Base-by-base conservation (phyloP, 2,888 invertebrate species). In the Stenodera caucasica region DNA sequence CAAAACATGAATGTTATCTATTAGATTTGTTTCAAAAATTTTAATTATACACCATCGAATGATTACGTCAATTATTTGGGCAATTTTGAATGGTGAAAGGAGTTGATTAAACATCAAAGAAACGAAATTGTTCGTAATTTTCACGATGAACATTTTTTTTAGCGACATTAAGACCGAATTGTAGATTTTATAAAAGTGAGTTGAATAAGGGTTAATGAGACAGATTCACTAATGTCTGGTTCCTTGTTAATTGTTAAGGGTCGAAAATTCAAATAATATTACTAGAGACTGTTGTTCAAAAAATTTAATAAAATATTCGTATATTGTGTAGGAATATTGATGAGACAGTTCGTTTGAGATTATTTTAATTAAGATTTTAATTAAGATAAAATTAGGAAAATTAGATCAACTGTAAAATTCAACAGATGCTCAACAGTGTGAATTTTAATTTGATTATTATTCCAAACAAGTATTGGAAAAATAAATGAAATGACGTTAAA, bases 351-450 rank as follows among this genome's bases (percentile, higher is more conserved):
- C 7, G 7, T 7, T 5, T 6, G 7, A 32, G 18, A 32, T 33
- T 21, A n/a, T 53, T 57, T 23, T 23, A 53, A 49, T 53, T 53
- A 49, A 58, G 54, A 59, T 59, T 59, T 55, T 55, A 59, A 59
- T 59, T 59, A 55, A 55, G 59, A 59, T 51, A 45, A n/a, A n/a
- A n/a, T 49, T 49, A 15, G 5, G 29, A 33, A 40, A 60, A 52
- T 55, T 50, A 33, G 49, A 40, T 53, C 12, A 15, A n/a, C 21
- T n/a, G 35, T 57, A 26, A 26, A 52, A 21, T 37, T 57, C 26
- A 21, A 3, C 55, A 29, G 18, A 55, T 15, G 40, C 30, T 45
- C 14, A 49, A 52, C 40, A 15, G 26, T 7, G 18, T n/a, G n/a
- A n/a, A n/a, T n/a, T n/a, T n/a, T n/a, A n/a, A n/a, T n/a, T 26